Evolutionary conservation across 1,140 invertebrate genomes (phyloP).

Genomic region (Agrypnia vestita): DNA sequence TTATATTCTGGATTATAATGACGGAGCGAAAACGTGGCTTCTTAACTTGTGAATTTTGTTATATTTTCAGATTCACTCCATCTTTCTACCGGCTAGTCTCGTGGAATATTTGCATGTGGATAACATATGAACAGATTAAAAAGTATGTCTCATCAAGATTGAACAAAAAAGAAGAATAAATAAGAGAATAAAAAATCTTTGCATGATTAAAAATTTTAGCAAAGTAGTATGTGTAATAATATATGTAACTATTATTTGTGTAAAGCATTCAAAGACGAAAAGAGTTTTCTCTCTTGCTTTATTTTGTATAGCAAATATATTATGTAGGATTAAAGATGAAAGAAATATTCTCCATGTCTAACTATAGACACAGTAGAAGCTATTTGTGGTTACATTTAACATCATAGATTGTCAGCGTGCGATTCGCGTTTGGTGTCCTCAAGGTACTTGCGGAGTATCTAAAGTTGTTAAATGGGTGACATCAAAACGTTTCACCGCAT

Average conservation of each 20-base stretch:
- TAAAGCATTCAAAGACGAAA: neutral
- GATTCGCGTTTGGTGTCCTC: slow-evolving; percentile 1
- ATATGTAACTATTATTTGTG: neutral
- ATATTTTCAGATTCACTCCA: slow-evolving; percentile 75
- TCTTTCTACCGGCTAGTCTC: slow-evolving; percentile 80
- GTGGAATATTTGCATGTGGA: slow-evolving; percentile 84
- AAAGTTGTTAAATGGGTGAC: neutral
- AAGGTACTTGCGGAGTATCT: slow-evolving; percentile 28
- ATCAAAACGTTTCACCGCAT: neutral
- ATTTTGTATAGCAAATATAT: neutral
- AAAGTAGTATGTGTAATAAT: neutral
- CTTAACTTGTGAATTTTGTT: slow-evolving; percentile 21
- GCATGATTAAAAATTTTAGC: neutral
- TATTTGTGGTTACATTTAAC: neutral
- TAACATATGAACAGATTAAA: slow-evolving; percentile 83
- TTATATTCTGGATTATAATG: neutral
- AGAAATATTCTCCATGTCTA: neutral
- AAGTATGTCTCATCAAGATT: slow-evolving; percentile 48
- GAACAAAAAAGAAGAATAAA: slow-evolving; percentile 27
- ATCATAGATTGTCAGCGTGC: neutral
- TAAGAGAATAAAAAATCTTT: neutral
- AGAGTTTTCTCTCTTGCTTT: neutral
- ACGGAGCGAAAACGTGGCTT: neutral
- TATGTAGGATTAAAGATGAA: neutral
- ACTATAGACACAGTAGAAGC: neutral